Conservation (phyloP, 2,797 vertebrate genomes). For the Pantherophis vulpinus region DNA sequence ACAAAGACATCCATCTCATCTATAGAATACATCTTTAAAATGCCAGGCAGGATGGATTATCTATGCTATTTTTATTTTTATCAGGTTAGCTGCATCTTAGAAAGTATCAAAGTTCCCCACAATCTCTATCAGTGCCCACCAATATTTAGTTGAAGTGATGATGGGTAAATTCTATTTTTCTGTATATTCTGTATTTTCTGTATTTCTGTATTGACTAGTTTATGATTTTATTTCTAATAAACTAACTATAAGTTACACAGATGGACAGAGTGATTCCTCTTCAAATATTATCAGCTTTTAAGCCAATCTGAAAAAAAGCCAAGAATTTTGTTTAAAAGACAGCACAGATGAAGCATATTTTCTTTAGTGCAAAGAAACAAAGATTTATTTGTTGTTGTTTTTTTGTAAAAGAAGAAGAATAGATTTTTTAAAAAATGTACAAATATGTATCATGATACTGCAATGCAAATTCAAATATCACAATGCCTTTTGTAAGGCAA, state of each 20-base stretch:
- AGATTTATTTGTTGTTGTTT: no score
- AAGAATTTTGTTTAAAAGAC: slow-evolving; percentile 15
- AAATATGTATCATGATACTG: neutral
- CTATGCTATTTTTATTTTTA: neutral
- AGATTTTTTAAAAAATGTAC: neutral
- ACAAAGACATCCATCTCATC: neutral
- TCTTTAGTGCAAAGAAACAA: neutral
- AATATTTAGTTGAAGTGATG: neutral
- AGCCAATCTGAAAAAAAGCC: neutral
- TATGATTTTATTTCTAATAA: neutral
- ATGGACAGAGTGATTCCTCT: neutral
- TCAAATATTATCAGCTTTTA: slow-evolving; percentile 4
- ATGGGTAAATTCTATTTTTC: neutral
- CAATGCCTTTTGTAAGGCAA: neutral
- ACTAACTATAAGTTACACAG: neutral
- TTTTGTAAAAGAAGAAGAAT: no score
- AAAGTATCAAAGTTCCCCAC: neutral
- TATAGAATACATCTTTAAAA: neutral
- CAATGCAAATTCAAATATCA: neutral
- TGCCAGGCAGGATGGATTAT: neutral
- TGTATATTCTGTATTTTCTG: no score
- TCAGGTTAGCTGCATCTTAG: neutral
- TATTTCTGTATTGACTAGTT: neutral
- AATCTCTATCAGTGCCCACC: neutral
- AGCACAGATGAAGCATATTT: neutral